A percentile compares a stretch with the other conserved stretches of the same genome.
phyloP scores from a whole-genome alignment of 2,113 vertebrate genomes.

The Columba livia region DNA sequence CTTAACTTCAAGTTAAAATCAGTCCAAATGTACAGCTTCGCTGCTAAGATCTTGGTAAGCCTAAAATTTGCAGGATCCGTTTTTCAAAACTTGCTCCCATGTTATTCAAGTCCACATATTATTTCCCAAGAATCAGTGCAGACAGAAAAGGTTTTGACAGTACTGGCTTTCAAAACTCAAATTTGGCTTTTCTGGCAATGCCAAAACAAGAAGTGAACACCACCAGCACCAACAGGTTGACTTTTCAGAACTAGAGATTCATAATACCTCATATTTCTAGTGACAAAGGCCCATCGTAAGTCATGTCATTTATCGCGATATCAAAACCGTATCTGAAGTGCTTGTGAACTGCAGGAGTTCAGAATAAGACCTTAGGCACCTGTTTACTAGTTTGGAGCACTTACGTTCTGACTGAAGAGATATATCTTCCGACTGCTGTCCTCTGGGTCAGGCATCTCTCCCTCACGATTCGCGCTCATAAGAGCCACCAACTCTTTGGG shows the following conservation, averaged over 20 bases:
- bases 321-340: fast-evolving
- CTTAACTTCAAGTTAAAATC: not conserved
- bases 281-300: fast-evolving
- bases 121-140: not conserved
- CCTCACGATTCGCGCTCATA: conserved; percentile 91
- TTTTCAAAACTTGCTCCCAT: not conserved
- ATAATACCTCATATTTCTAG: not conserved
- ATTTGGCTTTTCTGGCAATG: not conserved
- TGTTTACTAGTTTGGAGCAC: not conserved
- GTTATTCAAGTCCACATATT: not conserved
- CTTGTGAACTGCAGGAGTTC: not conserved
- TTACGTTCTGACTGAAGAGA: conserved; percentile 89
- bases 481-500: conserved; percentile 92
- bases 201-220: not conserved
- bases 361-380: not conserved
- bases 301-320: not conserved
- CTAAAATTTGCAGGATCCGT: not conserved
- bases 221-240: not conserved
- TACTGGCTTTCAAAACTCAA: not conserved
- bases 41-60: not conserved
- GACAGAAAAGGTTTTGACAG: not conserved
- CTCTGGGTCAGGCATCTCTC: conserved; percentile 84
- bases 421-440: conserved; percentile 81
- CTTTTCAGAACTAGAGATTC: not conserved
- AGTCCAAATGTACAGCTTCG: not conserved